phyloP scores from a whole-genome alignment of 2,888 invertebrate species.

The Epinotia brunnichana region DNA sequence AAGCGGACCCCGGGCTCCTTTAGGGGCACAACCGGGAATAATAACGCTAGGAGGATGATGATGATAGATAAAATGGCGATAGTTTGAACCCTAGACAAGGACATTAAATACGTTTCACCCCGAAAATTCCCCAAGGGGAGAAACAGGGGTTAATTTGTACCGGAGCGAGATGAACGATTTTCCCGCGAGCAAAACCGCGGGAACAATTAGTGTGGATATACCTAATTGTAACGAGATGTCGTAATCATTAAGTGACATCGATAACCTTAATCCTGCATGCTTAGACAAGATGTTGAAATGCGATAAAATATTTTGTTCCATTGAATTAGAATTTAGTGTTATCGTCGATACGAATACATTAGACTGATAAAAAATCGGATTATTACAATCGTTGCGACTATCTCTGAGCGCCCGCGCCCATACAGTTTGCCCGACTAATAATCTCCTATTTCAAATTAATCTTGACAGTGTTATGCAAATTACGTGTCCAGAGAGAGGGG shows the following conservation, averaged over 20 bases:
- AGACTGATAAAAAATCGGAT: slow-evolving; percentile 12
- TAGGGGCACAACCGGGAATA: too few species aligned
- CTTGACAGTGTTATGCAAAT: slow-evolving; percentile 44
- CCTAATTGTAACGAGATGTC: slow-evolving; percentile 42
- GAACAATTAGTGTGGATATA: slow-evolving; percentile 5
- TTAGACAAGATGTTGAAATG: slow-evolving; percentile 21
- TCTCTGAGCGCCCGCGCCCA: slow-evolving; percentile 11
- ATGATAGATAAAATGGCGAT: too few species aligned
- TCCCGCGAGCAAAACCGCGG: not conserved
- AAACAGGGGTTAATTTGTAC: too few species aligned
- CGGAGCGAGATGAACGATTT: not conserved
- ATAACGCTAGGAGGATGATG: too few species aligned
- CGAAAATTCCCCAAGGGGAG: too few species aligned
- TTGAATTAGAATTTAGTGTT: slow-evolving; percentile 15
- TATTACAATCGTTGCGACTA: slow-evolving; percentile 12
- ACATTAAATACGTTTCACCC: too few species aligned
- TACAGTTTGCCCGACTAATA: slow-evolving; percentile 15
- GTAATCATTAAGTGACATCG: slow-evolving; percentile 50
- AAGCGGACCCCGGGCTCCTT: too few species aligned
- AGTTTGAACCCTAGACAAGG: too few species aligned
- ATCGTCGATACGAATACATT: slow-evolving; percentile 25
- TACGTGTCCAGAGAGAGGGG: slow-evolving; percentile 35
- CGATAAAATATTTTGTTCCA: slow-evolving; percentile 11
- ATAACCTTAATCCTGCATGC: slow-evolving; percentile 21
- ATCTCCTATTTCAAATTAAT: slow-evolving; percentile 43